phyloP scores from a whole-genome alignment of 1,140 invertebrate genomes.

The Eulimnadia texana region DNA sequence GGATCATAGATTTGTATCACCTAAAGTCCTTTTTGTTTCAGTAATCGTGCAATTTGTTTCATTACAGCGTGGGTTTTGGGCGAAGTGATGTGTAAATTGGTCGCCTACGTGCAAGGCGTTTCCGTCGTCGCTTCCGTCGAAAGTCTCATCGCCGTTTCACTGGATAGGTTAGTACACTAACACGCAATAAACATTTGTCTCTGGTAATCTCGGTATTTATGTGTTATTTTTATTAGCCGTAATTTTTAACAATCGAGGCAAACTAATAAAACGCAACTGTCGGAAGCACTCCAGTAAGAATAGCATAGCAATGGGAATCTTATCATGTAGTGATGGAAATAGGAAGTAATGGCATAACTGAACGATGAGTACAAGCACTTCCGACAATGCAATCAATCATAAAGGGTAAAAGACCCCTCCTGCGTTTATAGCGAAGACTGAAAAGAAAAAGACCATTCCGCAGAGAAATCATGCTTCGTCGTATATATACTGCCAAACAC shows the following conservation, averaged over 20 bases:
- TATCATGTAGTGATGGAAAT: not conserved
- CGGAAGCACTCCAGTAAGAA: too few species aligned
- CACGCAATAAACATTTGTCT: too few species aligned
- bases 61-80: conserved; percentile 79
- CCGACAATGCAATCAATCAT: not conserved
- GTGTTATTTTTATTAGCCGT: too few species aligned
- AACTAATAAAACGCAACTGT: not conserved
- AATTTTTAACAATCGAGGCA: not conserved
- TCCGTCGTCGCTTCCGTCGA: conserved; percentile 87
- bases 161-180: conserved; percentile 71
- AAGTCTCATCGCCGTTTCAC: conserved; percentile 79
- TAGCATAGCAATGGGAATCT: too few species aligned
- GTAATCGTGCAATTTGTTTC: not conserved
- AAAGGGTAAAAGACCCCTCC: too few species aligned
- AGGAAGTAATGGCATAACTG: not conserved
- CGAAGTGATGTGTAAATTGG: conserved; percentile 80
- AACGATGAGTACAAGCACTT: not conserved
- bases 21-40: too few species aligned
- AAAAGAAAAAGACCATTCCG: too few species aligned
- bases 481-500: too few species aligned
- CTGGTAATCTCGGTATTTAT: too few species aligned
- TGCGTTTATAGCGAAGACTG: too few species aligned
- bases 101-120: conserved; percentile 84
- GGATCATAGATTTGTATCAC: too few species aligned
- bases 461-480: too few species aligned